Evolutionary conservation across 1,140 invertebrate genomes (phyloP), one percentile per base, ranked within the genome.

Genomic region (Zaprionus gabonicus): DNA sequence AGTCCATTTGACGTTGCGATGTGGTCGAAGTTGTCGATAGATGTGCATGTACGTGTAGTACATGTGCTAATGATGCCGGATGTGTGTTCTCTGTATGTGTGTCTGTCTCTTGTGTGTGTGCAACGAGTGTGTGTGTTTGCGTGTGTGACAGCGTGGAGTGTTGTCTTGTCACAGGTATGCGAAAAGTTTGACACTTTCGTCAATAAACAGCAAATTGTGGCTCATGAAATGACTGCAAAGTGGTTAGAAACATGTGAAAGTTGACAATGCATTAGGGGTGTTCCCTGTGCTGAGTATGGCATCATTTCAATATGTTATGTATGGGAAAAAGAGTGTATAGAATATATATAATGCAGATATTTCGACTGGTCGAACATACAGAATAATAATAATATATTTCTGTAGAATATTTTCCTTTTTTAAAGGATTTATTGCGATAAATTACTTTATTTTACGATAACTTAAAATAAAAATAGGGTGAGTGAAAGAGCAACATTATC

Each of bases 1-100:
- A 69, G 60, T 75, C 67, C 25, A 71, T 75, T 75, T 63, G 63
- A 76, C 69, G 60, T 57, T 68, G 12, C 17, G 15, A 57, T 46
- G 41, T 41, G 27, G 31, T 34, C 31, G 25, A 4, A 36, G n/a
- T 49, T 36, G 51, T 75, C 53, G 41, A 64, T 72, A 25, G 57
- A 64, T 75, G 51, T 60, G 46, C 46, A 51, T 51, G 46, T 51
- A 51, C 46, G 25, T 51, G 46, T 51, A 51, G 68, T 62, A 60
- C 56, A 46, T 69, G 31, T 83, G 81, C 84, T 88, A 88, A 88
- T 88, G 76, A 88, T 77, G 73, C 71, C 81, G 71, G 69, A 76
- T 80, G 55, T 63, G 34, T 56, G 2, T 17, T 2, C 0, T 9
- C 4, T 15, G 9, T 34, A 31, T 20, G 31, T 78, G 44, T 59